These are phyloP conservation scores for Spheniscus mendiculus DNA, from an alignment of 2,113 vertebrate genomes.

Conservation along the genomic window DNA sequence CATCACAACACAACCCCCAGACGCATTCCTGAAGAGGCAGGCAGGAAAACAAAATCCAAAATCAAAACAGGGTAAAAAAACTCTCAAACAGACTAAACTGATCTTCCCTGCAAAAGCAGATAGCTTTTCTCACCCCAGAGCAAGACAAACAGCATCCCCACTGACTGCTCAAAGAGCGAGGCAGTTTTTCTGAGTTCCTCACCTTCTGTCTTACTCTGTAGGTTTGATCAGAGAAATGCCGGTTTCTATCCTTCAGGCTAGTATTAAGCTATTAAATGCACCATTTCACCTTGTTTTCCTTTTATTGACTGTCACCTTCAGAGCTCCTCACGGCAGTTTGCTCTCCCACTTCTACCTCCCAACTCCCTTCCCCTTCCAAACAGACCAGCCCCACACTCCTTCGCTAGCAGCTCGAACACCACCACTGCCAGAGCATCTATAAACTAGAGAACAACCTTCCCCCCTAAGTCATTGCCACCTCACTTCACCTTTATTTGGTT, in stretches of 20 bases:
- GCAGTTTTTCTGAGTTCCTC: not conserved
- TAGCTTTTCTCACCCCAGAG: not conserved
- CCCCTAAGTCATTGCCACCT: constrained; percentile 34
- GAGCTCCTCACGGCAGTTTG: not conserved
- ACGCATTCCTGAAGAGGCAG: not conserved
- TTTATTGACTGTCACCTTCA: constrained; percentile 21
- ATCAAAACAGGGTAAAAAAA: not conserved
- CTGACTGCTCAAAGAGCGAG: not conserved
- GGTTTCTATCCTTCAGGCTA: constrained; percentile 8
- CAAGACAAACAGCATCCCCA: not conserved
- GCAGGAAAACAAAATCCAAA: constrained; percentile 3
- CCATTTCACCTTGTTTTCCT: constrained; percentile 32
- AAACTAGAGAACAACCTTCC: constrained; percentile 6
- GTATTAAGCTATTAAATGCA: constrained; percentile 10
- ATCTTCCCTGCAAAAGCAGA: not conserved
- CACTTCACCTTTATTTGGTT: constrained; percentile 55
- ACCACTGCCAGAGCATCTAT: not conserved
- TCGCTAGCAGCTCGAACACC: not conserved
- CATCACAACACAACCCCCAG: not conserved
- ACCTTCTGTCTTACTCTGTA: constrained; percentile 2
- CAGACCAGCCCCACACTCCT: not conserved
- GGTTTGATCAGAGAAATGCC: constrained; percentile 3
- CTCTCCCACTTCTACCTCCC: not conserved
- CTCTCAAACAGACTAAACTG: not conserved
- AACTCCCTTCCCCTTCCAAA: not conserved